Conservation (phyloP, 2,888 invertebrate species). For the Polymixis lichenea region DNA sequence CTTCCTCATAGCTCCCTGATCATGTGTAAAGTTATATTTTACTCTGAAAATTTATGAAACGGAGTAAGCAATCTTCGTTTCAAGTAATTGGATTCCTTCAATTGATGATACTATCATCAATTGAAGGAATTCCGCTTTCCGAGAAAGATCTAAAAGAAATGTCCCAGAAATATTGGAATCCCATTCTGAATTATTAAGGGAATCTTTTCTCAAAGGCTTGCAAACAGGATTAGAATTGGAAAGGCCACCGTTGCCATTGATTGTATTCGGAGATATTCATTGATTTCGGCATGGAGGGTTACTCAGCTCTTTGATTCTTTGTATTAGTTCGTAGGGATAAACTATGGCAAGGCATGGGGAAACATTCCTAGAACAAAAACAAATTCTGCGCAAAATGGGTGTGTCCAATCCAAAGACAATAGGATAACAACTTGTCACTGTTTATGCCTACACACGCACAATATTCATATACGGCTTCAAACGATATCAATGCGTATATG, state of each 20-base stretch:
- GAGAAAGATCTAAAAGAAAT: constrained; percentile 10
- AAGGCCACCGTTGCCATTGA: constrained; percentile 29
- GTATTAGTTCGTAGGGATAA: constrained; percentile 1
- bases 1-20: constrained; percentile 72
- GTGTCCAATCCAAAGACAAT: constrained; percentile 36
- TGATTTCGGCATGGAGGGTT: constrained; percentile 19
- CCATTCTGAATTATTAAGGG: constrained; percentile 29
- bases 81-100: constrained; percentile 23
- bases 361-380: constrained; percentile 1
- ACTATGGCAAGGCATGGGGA: background rate
- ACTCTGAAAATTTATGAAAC: constrained; percentile 23
- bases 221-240: constrained; percentile 42
- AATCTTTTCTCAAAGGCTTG: constrained; percentile 38
- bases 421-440: constrained; percentile 37
- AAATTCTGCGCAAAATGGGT: constrained; percentile 21
- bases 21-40: constrained; percentile 55
- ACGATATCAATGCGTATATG: constrained; percentile 33
- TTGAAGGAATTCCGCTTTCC: too few species aligned
- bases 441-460: constrained; percentile 32
- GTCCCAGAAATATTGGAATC: constrained; percentile 26
- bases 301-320: constrained; percentile 4
- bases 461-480: constrained; percentile 53
- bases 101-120: constrained; percentile 4
- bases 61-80: background rate
- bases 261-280: constrained; percentile 38